Conservation (phyloP, 2,888 invertebrate genomes). For the Pyralis farinalis region DNA sequence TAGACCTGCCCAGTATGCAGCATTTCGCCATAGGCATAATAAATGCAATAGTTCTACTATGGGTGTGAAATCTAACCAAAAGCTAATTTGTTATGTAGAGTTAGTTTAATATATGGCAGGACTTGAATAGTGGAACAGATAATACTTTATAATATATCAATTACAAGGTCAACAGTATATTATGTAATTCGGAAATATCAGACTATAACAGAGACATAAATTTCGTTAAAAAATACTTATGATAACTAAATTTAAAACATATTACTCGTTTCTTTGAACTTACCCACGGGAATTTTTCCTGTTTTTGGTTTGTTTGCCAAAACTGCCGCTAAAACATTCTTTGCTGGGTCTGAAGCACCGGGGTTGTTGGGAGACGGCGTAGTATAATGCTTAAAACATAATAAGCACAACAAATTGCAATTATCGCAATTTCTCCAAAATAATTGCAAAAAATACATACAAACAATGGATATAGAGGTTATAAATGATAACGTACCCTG, state of each 20-base stretch:
- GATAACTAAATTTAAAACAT: slow-evolving; percentile 2
- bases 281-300: slow-evolving; percentile 75
- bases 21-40: too few relatives aligned
- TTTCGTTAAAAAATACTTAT: background rate
- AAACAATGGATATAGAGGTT: slow-evolving; percentile 10
- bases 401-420: too few relatives aligned
- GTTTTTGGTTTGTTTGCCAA: slow-evolving; percentile 73
- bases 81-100: too few relatives aligned
- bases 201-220: background rate
- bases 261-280: slow-evolving; percentile 25
- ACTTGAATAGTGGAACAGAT: background rate
- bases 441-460: background rate
- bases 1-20: too few relatives aligned
- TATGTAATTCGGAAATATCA: slow-evolving; percentile 5
- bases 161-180: slow-evolving; percentile 6
- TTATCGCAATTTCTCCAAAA: slow-evolving; percentile 13
- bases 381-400: slow-evolving; percentile 53
- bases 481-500: slow-evolving; percentile 44
- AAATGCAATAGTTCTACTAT: too few relatives aligned
- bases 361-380: slow-evolving; percentile 39
- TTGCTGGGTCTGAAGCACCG: slow-evolving; percentile 55
- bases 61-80: too few relatives aligned
- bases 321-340: slow-evolving; percentile 74
- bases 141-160: background rate
- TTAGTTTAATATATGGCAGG: too few relatives aligned